Evolutionary conservation across 2,888 invertebrate genomes (phyloP), one percentile per base, ranked within the genome.

Genomic region (Leucoma salicis): DNA sequence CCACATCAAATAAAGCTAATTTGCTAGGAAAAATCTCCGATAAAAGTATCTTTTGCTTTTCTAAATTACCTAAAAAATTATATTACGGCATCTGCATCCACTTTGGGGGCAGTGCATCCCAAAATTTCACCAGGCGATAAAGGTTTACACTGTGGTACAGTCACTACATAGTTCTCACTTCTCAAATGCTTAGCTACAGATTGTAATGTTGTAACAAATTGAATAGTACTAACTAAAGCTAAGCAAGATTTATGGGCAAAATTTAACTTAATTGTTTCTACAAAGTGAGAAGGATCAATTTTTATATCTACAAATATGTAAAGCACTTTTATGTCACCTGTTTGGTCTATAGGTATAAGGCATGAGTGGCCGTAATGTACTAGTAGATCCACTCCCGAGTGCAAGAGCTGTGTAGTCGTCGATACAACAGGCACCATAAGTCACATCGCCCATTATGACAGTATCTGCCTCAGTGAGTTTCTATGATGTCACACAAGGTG

Each of bases 321-420:
- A 39, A 99, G 91, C 63, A 99, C 95, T 82, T 97, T 97, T 37
- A 99, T 95, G 39, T 94, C 95, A 61, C 91, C 90, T 7, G 95
- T 96, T 76, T 94, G 94, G 76, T 97, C 95, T 31, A 97, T 93
- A 1, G 97, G 97, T 64, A 98, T 94, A 37, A 97, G 92, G 82
- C 99, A 99, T 56, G 98, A 99, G 81, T 99, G 99, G 0, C 99
- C 99, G 77, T 99, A 99, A 82, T 99, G 99, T 18, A 99, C 94
- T 53, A 99, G 86, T 14, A 99, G 87, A 64, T 99, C 97, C 6
- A 96, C 96, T 8, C 95, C n/a, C 96, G 21, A 99, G 90, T 0
- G 97, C 96, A 63, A 93, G 92, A 0, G 99, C 99, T 0, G 98
- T 97, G 73, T 94, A 96, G 87, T 99, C 99, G 75, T 99, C 99